These are phyloP conservation scores for Prosopocoilus inquinatus DNA, from an alignment of 2,888 invertebrate species.

Conservation along the genomic window DNA sequence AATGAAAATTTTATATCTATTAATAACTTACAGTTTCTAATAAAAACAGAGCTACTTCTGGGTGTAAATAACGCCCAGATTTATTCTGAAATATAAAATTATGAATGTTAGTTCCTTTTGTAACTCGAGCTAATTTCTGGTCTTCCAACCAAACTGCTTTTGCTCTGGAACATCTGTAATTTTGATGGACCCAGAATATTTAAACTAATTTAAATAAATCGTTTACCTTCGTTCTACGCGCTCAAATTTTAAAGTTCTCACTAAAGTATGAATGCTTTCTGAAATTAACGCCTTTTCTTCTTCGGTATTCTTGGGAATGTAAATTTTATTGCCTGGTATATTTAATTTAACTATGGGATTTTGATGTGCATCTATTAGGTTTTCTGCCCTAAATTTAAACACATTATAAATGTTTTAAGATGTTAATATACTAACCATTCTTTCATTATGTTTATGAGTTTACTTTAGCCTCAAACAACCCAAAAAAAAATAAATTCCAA, in stretches of 20 bases:
- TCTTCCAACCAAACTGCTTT: conserved; percentile 39
- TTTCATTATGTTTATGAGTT: conserved; percentile 9
- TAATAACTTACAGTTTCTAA: conserved; percentile 61
- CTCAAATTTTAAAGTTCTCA: conserved; percentile 28
- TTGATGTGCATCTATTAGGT: conserved; percentile 38
- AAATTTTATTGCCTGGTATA: conserved; percentile 34
- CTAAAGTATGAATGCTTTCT: conserved; percentile 29
- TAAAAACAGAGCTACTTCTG: conserved; percentile 66
- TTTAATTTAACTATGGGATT: conserved; percentile 38
- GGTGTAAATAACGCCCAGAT: conserved; percentile 49
- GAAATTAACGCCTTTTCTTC: conserved; percentile 24
- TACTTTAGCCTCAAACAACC: too few relatives aligned
- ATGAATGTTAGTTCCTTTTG: conserved; percentile 33
- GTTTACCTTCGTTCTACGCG: conserved; percentile 41
- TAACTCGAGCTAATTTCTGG: conserved; percentile 33
- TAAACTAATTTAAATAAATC: conserved; percentile 4
- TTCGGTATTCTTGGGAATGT: conserved; percentile 26
- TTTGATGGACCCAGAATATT: neutral
- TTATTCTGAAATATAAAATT: conserved; percentile 43
- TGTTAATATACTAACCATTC: conserved; percentile 14
- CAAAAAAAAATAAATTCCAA: too few relatives aligned
- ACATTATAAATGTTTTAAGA: conserved; percentile 1
- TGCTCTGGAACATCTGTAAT: conserved; percentile 37
- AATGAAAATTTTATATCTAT: conserved; percentile 3
- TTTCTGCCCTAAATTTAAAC: conserved; percentile 34